phyloP scores from a whole-genome alignment of 1,140 invertebrate species.

The Leptinotarsa undecemlineata region DNA sequence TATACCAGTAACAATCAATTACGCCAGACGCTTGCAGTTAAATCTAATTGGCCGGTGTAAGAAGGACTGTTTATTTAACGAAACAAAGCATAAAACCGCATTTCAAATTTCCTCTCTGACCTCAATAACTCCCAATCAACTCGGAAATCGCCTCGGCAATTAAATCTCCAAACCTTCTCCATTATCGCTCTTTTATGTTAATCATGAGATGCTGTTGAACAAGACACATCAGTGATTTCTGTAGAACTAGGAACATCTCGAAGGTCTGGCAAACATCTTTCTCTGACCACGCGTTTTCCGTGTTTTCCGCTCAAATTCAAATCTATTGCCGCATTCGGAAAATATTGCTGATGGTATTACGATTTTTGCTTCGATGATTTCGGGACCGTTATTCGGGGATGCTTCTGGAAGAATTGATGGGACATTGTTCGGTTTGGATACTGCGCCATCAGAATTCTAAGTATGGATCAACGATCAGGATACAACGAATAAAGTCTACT shows the following conservation, averaged over 20 bases:
- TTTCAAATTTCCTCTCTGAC: too few species aligned
- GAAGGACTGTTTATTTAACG: too few species aligned
- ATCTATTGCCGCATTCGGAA: neutral
- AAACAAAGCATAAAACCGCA: too few species aligned
- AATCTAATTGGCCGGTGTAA: too few species aligned
- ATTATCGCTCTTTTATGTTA: too few species aligned
- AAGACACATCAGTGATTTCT: neutral
- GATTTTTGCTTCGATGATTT: constrained; percentile 21
- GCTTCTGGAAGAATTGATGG: constrained; percentile 2
- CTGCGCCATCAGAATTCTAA: constrained; percentile 1
- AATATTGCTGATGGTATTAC: constrained; percentile 16
- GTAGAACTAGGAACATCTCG: neutral
- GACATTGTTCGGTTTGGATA: neutral
- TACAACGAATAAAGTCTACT: neutral
- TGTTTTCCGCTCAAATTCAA: constrained; percentile 13
- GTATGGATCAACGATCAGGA: neutral
- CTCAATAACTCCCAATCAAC: too few species aligned
- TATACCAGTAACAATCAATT: too few species aligned
- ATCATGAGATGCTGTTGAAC: too few species aligned
- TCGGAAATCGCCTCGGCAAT: too few species aligned
- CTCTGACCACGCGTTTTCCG: constrained; percentile 20
- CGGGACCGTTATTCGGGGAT: constrained; percentile 10
- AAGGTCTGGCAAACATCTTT: neutral
- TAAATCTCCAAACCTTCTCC: too few species aligned
- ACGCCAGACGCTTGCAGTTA: too few species aligned